These are phyloP conservation scores for Enteromius treurensis DNA, from an alignment of 2,797 vertebrate genomes.

Conservation along the genomic window DNA sequence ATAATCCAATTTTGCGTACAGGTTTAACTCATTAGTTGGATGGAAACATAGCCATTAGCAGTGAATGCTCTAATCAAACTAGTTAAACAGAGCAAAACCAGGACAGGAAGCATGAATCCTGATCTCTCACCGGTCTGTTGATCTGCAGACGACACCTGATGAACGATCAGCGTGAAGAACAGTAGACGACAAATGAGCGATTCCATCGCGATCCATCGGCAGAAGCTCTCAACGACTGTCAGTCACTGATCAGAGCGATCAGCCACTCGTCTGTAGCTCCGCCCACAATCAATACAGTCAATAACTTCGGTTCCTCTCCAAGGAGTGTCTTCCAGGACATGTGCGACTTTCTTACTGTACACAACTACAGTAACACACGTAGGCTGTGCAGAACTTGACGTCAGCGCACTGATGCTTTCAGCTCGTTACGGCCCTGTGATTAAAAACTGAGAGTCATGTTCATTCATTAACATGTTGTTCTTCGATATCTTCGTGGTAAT, in stretches of 20 bases:
- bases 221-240: slow-evolving; percentile 3
- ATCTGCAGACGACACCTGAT: background rate
- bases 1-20: background rate
- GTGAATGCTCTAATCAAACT: too few species aligned
- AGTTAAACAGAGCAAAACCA: background rate
- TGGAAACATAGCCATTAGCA: background rate
- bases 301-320: background rate
- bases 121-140: slow-evolving; percentile 34
- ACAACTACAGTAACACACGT: background rate
- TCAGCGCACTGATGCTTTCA: background rate
- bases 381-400: background rate
- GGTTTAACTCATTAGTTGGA: background rate
- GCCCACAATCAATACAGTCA: background rate
- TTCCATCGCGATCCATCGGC: slow-evolving; percentile 39
- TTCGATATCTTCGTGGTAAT: background rate
- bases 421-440: background rate
- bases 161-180: slow-evolving; percentile 33
- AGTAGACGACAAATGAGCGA: slow-evolving; percentile 31
- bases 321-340: background rate
- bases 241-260: background rate
- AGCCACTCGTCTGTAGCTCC: background rate
- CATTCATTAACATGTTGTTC: background rate
- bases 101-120: background rate
- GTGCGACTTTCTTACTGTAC: background rate
- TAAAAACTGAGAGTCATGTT: background rate